Evolutionary conservation across 2,888 invertebrate species (phyloP).

Genomic region (Cryptus viduatorius): DNA sequence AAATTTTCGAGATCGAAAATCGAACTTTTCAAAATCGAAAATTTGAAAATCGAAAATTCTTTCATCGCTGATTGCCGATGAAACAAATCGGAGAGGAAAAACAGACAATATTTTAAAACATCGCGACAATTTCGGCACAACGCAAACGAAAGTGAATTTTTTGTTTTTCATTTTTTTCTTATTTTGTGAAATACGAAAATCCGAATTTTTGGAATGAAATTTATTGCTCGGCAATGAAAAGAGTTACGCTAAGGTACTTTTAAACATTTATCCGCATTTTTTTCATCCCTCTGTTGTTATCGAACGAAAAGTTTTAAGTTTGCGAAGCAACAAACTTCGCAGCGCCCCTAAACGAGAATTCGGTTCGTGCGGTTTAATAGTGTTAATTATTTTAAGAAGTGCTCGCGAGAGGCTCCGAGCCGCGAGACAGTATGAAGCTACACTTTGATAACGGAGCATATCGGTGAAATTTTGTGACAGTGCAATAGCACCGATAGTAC

Average conservation of each 20-base stretch:
- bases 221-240: neutral
- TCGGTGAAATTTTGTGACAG: neutral
- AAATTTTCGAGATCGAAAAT: no score
- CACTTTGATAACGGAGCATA: neutral
- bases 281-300: neutral
- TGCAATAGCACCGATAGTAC: neutral
- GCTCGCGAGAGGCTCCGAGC: constrained; percentile 10
- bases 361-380: constrained; percentile 22
- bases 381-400: constrained; percentile 58
- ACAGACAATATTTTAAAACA: neutral
- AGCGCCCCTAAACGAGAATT: neutral
- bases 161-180: neutral
- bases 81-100: neutral
- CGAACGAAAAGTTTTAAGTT: neutral
- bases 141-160: neutral
- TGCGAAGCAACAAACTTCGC: neutral
- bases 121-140: no score
- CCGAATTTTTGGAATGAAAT: neutral
- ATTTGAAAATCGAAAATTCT: no score
- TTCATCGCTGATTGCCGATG: no score
- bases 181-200: neutral
- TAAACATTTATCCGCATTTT: neutral
- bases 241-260: neutral
- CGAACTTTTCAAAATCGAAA: no score
- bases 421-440: neutral